Conservation (phyloP, 1,140 invertebrate genomes). For the Drosophila funebris region DNA sequence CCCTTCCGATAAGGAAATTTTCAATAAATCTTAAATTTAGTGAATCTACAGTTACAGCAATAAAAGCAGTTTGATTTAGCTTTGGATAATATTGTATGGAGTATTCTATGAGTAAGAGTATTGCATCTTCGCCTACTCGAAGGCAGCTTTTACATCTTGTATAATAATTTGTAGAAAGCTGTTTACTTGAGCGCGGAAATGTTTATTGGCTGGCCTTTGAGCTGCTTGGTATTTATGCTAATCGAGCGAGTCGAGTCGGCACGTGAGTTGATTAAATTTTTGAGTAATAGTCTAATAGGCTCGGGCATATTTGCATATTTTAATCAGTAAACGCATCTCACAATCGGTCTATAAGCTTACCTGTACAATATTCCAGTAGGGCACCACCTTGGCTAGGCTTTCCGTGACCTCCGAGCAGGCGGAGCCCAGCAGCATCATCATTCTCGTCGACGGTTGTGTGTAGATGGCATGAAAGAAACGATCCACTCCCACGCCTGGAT, state of each 20-base stretch:
- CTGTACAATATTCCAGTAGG: slow-evolving; percentile 96
- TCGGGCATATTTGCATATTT: slow-evolving; percentile 45
- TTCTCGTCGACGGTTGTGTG: slow-evolving; percentile 87
- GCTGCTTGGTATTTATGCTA: slow-evolving; percentile 61
- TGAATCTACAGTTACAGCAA: no score
- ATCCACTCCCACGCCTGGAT: slow-evolving; percentile 94
- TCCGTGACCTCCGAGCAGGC: slow-evolving; percentile 95
- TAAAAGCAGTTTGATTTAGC: no score
- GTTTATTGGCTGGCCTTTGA: slow-evolving; percentile 72
- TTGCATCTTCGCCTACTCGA: not conserved
- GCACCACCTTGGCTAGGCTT: slow-evolving; percentile 93
- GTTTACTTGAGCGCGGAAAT: slow-evolving; percentile 69
- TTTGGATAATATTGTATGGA: no score
- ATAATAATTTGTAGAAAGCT: slow-evolving; percentile 59
- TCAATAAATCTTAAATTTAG: no score
- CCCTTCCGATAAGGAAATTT: no score
- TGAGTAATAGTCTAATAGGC: slow-evolving; percentile 60
- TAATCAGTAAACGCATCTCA: slow-evolving; percentile 31
- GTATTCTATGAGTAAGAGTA: slow-evolving; percentile 9
- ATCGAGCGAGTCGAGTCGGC: slow-evolving; percentile 59
- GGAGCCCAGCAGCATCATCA: slow-evolving; percentile 92
- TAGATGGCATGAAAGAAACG: slow-evolving; percentile 96
- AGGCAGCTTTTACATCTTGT: not conserved
- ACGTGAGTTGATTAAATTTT: slow-evolving; percentile 82
- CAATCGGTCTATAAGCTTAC: slow-evolving; percentile 84